A percentile compares a stretch with the other conserved stretches of the same genome.
Evolutionary conservation across 2,888 invertebrate genomes (phyloP).

Genomic region (Dioctria linearis): DNA sequence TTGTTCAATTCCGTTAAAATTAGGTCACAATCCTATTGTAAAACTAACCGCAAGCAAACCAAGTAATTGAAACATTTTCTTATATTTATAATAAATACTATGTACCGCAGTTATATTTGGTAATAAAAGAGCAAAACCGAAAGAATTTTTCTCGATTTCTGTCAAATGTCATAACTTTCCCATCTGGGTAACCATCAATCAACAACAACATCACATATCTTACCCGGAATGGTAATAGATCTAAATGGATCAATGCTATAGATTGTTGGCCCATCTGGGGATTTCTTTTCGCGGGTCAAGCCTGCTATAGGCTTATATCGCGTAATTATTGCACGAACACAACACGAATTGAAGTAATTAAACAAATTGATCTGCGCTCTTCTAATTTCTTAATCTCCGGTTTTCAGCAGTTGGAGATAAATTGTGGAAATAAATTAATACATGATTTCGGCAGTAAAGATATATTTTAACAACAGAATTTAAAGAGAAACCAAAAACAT

Average conservation of each 20-base stretch:
- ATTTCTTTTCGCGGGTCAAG: neutral
- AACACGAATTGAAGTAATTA: neutral
- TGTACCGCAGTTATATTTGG: conserved; percentile 20
- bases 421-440: neutral
- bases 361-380: neutral
- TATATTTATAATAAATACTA: neutral
- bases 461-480: conserved; percentile 33
- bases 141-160: conserved; percentile 28
- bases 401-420: neutral
- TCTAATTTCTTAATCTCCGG: no score
- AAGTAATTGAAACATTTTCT: neutral
- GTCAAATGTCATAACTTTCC: conserved; percentile 51
- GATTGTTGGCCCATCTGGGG: neutral
- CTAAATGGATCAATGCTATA: no score
- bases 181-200: conserved; percentile 36
- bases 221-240: neutral
- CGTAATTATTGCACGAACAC: conserved; percentile 22
- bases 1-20: conserved; percentile 51
- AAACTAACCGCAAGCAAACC: neutral
- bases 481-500: conserved; percentile 53
- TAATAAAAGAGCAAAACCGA: conserved; percentile 12
- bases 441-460: conserved; percentile 13
- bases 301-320: conserved; percentile 24
- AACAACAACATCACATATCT: conserved; percentile 19
- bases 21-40: conserved; percentile 53